A percentile compares a stretch with the other conserved stretches of the same genome.
phyloP scores from a whole-genome alignment of 1,140 invertebrate species.

The Steinernema feltiae region DNA sequence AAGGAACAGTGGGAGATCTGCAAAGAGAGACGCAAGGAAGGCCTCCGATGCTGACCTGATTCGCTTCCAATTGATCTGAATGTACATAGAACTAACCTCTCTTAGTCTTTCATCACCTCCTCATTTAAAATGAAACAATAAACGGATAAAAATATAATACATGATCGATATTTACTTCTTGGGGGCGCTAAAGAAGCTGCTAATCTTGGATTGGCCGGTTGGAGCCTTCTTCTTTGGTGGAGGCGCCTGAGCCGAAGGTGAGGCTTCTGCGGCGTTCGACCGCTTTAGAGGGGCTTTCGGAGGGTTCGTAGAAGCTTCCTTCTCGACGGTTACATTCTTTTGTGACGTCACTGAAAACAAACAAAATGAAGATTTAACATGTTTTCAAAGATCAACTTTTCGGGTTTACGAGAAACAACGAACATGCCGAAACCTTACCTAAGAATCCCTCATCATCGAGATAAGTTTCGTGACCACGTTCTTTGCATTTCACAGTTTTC shows the following conservation, averaged over 20 bases:
- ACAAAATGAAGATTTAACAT: not conserved
- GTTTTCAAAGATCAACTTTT: not conserved
- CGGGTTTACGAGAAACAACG: no score
- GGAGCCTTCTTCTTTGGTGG: not conserved
- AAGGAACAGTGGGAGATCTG: constrained; percentile 18
- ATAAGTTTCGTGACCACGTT: not conserved
- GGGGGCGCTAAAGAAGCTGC: not conserved
- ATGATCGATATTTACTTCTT: not conserved
- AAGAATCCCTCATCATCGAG: not conserved
- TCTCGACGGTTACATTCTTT: not conserved
- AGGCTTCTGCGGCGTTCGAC: not conserved
- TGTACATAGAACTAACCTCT: not conserved
- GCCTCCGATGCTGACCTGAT: constrained; percentile 11
- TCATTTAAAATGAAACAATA: not conserved
- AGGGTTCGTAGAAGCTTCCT: not conserved
- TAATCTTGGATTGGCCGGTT: not conserved
- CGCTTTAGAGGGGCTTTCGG: not conserved
- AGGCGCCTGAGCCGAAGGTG: not conserved
- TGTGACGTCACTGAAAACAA: not conserved
- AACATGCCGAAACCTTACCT: not conserved
- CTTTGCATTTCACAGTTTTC: not conserved
- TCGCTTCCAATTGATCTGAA: not conserved
- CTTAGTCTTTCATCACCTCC: not conserved
- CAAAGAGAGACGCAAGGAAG: constrained; percentile 6
- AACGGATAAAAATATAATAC: not conserved